Base-by-base conservation (phyloP, 2,888 invertebrate species). In the Odontothrips loti region DNA sequence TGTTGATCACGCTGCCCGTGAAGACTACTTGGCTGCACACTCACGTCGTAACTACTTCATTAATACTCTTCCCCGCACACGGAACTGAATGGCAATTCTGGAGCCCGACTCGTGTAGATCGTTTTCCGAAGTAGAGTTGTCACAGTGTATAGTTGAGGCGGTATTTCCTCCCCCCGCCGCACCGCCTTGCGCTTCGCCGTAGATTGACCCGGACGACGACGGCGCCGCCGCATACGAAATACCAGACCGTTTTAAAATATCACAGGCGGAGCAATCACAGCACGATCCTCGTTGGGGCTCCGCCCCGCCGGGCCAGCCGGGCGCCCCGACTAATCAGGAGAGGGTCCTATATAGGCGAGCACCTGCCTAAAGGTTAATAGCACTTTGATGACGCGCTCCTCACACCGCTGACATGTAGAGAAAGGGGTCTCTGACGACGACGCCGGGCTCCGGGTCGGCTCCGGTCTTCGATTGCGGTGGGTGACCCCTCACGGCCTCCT, bases 361-460 rank as follows among this genome's bases (percentile, higher is more conserved):
- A 75, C 68, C 68, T 27, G 27, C 12, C 68, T 75, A 75, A 75
- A 75, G 68, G 68, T 75, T 75, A 75, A 75, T 75, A 75, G 68
- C 68, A 27, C 68, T 75, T 75, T 75, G 68, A 75, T 75, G 68
- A 27, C 68, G 23, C 23, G 68, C 68, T 75, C 68, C 68, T 75
- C 68, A 75, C 68, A 75, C 68, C 68, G 68, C 68, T 23, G 68
- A 75, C 68, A 75, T 75, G 68, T 75, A 75, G 68, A 68, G n/a
- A 68, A 51, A 23, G 68, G 68, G 68, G 68, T 75, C 68, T 15
- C 51, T 10, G 12, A 51, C 51, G 51, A 12, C 51, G 51, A 20
- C 51, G 51, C 15, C 10, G 51, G 51, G 51, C 34, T 51, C 51
- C 12, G 51, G 51, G n/a, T n/a, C n/a, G n/a, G n/a, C n/a, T 51